Percentiles rank a stretch among this genome's conserved stretches.
These are phyloP conservation scores for Melanaphis sacchari DNA, from an alignment of 1,140 invertebrate species.

Conservation along the genomic window DNA sequence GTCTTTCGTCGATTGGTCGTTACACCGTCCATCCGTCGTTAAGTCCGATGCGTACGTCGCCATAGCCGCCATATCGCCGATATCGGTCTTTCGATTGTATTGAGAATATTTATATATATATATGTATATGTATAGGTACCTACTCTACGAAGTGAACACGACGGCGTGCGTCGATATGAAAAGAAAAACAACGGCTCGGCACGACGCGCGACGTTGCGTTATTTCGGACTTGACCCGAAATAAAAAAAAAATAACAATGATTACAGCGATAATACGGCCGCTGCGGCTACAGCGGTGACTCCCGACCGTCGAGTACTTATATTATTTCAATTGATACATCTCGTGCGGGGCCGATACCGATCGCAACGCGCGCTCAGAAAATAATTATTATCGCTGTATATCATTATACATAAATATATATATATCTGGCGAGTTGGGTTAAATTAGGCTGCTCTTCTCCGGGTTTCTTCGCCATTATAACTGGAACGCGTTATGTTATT, in stretches of 20 bases:
- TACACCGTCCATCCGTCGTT: not conserved
- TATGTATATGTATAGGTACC: not conserved
- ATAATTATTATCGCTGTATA: not conserved
- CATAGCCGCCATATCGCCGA: not conserved
- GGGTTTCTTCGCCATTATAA: not conserved
- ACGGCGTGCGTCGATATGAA: not conserved
- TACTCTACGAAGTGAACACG: not conserved
- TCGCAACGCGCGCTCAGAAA: not conserved
- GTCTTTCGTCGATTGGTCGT: not conserved
- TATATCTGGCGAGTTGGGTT: not conserved
- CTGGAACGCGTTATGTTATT: not conserved
- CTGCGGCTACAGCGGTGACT: not conserved
- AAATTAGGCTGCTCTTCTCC: not conserved
- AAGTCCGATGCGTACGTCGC: not conserved
- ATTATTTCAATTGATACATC: constrained; percentile 36
- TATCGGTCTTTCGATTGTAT: not conserved
- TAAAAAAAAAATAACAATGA: not conserved
- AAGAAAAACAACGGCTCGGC: not conserved
- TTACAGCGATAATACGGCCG: not conserved
- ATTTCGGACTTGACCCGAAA: constrained; percentile 6
- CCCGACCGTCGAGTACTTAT: not conserved
- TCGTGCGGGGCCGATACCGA: constrained; percentile 5
- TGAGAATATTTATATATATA: not conserved
- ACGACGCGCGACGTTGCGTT: not conserved
- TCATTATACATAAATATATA: not conserved